phyloP scores from a whole-genome alignment of 2,113 vertebrate genomes.

The Psittacus erithacus region DNA sequence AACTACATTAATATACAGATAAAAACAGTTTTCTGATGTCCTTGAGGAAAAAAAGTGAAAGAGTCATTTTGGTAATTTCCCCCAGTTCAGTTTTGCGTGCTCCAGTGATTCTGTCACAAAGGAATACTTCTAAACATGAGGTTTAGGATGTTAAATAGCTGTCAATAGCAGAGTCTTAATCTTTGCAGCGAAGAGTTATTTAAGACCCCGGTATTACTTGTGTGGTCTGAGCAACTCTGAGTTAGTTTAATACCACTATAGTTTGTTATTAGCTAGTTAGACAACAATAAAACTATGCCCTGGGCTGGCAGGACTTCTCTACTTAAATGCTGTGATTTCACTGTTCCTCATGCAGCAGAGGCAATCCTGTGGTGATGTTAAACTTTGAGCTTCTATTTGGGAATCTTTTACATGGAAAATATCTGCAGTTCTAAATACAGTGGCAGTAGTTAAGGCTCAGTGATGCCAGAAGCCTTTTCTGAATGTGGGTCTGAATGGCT shows the following conservation, averaged over 20 bases:
- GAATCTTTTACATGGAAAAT: neutral
- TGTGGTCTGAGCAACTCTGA: neutral
- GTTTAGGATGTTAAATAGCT: neutral
- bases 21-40: neutral
- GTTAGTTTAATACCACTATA: neutral
- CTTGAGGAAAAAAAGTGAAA: neutral
- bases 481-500: neutral
- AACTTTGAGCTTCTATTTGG: neutral
- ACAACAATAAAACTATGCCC: neutral
- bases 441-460: neutral
- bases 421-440: neutral
- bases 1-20: neutral
- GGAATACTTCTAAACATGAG: neutral
- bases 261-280: neutral
- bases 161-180: neutral
- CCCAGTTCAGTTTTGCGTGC: neutral
- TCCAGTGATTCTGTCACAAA: neutral
- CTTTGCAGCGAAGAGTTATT: neutral
- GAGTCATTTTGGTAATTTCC: accelerated
- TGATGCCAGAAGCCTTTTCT: neutral
- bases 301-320: neutral
- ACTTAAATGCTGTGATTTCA: neutral
- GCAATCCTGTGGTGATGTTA: neutral
- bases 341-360: neutral
- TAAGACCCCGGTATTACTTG: neutral